Evolutionary conservation across 1,140 invertebrate species (phyloP), one percentile per base, ranked within the genome.

Genomic region (Drosophila busckii): DNA sequence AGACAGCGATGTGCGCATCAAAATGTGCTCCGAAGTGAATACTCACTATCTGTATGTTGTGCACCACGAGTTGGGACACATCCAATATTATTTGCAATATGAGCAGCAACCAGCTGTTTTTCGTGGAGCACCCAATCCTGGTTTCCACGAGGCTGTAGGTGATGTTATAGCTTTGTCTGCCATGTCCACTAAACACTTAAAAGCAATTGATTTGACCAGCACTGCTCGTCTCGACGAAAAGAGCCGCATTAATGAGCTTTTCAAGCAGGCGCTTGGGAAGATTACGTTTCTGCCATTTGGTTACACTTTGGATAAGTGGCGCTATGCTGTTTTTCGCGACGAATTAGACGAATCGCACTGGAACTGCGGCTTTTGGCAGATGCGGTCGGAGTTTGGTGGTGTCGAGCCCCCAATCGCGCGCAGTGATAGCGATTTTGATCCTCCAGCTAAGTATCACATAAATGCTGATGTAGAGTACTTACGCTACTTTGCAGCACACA

Each of bases 21-120:
- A 94, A 86, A 93, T 93, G 90, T 96, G 95, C 67, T 93, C 94
- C 0, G 89, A 90, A 7, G 88, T 94, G 0, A 91, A 90, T n/a
- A 88, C 88, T 48, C 89, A 92, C 15, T 91, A 94, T 85, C 90
- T 95, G 25, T 89, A 91, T 50, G 93, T 92, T 0, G 85, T 91
- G 3, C 94, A 96, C 73, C 94, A 96, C 75, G 93, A 94, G 88
- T 91, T 94, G 89, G 92, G 93, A 1, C 94, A 95, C 76, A 90
- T 95, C 40, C 90, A 94, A 58, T 94, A 94, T 87, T 93, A 90
- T 84, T 76, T 93, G 28, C 90, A 92, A 64, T 94, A 94, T 75
- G 92, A 90, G 84, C 73, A 93, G 61, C 92, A 92, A 64, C 92
- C 93, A 1, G 88, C 89, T 10, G 85, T 90, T 6, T 93, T 91